Conservation (phyloP, 2,888 invertebrate genomes). For the Hemicrepidius hirtus region DNA sequence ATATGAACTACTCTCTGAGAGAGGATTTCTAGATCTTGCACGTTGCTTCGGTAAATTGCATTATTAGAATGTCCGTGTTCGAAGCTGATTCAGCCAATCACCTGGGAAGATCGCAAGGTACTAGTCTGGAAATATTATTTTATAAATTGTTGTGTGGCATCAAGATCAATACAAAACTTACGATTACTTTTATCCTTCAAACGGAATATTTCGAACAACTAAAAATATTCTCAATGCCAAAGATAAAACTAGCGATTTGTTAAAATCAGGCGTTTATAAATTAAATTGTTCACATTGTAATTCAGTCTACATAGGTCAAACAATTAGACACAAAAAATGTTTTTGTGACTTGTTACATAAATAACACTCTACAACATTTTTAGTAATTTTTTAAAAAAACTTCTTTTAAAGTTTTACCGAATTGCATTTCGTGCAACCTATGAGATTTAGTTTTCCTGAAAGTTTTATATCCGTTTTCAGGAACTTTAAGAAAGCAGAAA, state of each 20-base stretch:
- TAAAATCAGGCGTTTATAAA: too few species aligned
- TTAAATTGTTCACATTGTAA: too few species aligned
- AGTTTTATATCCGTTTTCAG: constrained; percentile 26
- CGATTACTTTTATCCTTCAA: neutral
- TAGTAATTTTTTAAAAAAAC: constrained; percentile 30
- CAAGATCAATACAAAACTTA: neutral
- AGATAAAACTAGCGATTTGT: too few species aligned
- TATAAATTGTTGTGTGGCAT: neutral
- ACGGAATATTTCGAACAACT: too few species aligned
- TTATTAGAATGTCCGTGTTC: constrained; percentile 19
- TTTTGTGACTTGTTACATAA: neutral
- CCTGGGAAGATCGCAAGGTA: neutral
- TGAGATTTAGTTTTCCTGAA: constrained; percentile 15
- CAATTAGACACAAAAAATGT: neutral
- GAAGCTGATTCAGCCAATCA: constrained; percentile 28
- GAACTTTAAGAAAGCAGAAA: neutral
- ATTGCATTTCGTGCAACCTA: constrained; percentile 25
- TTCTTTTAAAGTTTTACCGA: constrained; percentile 15
- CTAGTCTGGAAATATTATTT: constrained; percentile 9
- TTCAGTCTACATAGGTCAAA: too few species aligned
- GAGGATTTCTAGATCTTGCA: constrained; percentile 5
- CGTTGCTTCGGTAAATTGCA: constrained; percentile 12
- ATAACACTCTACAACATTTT: constrained; percentile 4
- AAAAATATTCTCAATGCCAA: too few species aligned
- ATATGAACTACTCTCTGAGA: neutral